These are phyloP conservation scores for Forpus xanthops DNA, from an alignment of 2,797 vertebrate genomes.

Conservation along the genomic window DNA sequence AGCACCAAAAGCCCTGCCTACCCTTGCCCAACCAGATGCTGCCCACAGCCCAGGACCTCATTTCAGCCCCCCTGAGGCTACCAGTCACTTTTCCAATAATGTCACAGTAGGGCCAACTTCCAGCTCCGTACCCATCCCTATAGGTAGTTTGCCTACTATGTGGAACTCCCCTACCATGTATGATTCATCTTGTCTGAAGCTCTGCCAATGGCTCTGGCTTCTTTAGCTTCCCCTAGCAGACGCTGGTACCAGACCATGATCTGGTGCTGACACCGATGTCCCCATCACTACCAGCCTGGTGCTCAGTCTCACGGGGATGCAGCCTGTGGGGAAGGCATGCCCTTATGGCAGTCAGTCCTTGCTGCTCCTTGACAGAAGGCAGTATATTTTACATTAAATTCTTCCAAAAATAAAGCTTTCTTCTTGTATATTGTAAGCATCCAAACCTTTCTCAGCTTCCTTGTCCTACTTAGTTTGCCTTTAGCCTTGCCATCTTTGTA, in stretches of 20 bases:
- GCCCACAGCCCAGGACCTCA: neutral
- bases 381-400: neutral
- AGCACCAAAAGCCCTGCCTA: neutral
- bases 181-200: neutral
- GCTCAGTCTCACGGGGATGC: neutral
- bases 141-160: neutral
- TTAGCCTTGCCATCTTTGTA: neutral
- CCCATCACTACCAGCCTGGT: neutral
- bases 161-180: accelerated
- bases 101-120: neutral
- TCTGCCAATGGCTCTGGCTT: neutral
- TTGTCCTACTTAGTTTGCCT: neutral
- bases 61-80: neutral
- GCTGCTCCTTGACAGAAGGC: neutral
- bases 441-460: neutral
- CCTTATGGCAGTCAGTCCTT: neutral
- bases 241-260: neutral
- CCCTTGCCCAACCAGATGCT: neutral
- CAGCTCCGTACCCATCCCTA: neutral
- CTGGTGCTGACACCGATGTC: neutral
- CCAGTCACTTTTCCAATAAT: neutral
- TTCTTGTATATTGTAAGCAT: neutral
- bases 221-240: neutral
- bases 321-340: accelerated
- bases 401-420: neutral